These are phyloP conservation scores for Mus caroli DNA, from an alignment of 2,797 vertebrate species.

Conservation along the genomic window DNA sequence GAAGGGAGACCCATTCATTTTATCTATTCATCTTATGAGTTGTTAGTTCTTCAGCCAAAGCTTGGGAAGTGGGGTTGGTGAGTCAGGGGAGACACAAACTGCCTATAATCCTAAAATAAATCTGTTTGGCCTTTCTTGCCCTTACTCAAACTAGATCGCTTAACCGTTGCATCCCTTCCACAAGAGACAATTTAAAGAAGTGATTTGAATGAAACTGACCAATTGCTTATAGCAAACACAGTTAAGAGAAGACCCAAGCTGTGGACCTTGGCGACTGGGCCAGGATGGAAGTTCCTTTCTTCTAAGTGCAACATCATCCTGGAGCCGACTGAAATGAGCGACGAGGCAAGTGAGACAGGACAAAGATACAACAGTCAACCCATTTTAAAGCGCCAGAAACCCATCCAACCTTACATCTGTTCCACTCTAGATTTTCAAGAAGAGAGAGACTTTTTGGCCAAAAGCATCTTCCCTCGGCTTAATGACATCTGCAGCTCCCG, in stretches of 20 bases:
- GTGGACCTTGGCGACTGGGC: neutral
- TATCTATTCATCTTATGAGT: neutral
- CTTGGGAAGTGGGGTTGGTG: neutral
- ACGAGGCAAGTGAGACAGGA: accelerated
- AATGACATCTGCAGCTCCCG: slow-evolving; percentile 77
- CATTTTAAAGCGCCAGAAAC: slow-evolving; percentile 38
- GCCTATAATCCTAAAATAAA: slow-evolving; percentile 23
- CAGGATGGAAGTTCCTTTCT: neutral
- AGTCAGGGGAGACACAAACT: neutral
- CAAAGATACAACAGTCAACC: neutral
- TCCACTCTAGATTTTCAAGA: slow-evolving; percentile 75
- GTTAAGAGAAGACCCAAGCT: neutral
- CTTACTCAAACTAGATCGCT: slow-evolving; percentile 4
- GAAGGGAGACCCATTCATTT: neutral
- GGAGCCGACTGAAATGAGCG: slow-evolving; percentile 1
- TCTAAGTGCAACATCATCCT: neutral
- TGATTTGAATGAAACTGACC: neutral
- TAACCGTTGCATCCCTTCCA: neutral
- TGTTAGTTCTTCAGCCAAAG: slow-evolving; percentile 20
- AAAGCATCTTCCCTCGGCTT: slow-evolving; percentile 83
- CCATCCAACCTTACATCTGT: slow-evolving; percentile 75
- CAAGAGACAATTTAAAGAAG: neutral
- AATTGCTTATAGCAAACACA: accelerated
- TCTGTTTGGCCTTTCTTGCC: slow-evolving; percentile 48
- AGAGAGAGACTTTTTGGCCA: slow-evolving; percentile 70